Evolutionary conservation across 2,888 invertebrate species (phyloP), one percentile per base, ranked within the genome.

Genomic region (Syritta pipiens): DNA sequence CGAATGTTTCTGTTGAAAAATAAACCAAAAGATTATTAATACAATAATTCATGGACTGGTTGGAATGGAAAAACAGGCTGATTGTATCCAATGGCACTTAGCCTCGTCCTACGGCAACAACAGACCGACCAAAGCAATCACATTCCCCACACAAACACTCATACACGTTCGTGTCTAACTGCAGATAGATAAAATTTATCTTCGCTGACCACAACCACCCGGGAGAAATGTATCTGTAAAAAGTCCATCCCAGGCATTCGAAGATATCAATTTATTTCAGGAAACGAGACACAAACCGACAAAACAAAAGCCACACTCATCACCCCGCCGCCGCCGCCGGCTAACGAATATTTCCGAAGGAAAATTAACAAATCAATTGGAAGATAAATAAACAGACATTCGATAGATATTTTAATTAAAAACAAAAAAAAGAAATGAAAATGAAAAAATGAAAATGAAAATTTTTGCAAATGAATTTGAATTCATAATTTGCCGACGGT

Each of bases 331-430:
- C 10, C 12, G 19, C 20, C 28, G 32, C n/a, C n/a, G 10, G 35
- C 10, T 40, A 51, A 46, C 30, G 48, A 55, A 67, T 44, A 53
- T 69, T 19, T 69, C 42, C 17, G 1, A n/a, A 37, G 30, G 22
- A 26, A 32, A 59, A 72, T 60, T 72, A 67, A 68, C 74, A 75
- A 67, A 67, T 67, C 67, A 59, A 53, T 75, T 55, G 40, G 12
- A 42, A 59, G 42, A 49, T 67, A 67, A 67, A 67, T 53, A 74
- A 67, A 67, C 67, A 74, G 30, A 22, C 28, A 22, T 22, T 17
- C 46, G 37, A 48, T 26, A 22, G 22, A 32, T 55, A 37, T 62
- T 48, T 26, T 24, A 37, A n/a, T n/a, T n/a, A n/a, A n/a, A n/a
- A n/a, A n/a, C n/a, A n/a, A n/a, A n/a, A n/a, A n/a, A n/a, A n/a